Percentiles rank a stretch among this genome's conserved stretches.
Conservation (phyloP, 2,113 vertebrate genomes). For the Quiscalus mexicanus region DNA sequence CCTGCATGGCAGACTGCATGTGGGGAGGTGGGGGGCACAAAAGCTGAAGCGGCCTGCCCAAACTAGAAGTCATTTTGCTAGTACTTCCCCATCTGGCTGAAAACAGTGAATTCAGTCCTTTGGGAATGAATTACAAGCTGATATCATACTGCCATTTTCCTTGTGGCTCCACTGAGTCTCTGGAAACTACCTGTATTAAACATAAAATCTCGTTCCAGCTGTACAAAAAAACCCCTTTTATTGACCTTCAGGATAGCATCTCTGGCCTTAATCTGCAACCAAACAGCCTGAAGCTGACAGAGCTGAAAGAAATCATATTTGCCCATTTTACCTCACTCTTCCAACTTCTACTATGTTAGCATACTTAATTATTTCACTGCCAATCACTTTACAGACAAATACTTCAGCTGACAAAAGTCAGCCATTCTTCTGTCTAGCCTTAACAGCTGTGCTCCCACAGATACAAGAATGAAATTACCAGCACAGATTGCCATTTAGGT, state of each 20-base stretch:
- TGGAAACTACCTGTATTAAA: neutral
- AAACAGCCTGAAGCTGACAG: neutral
- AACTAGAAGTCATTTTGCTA: neutral
- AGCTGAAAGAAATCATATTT: neutral
- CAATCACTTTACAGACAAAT: neutral
- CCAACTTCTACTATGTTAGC: neutral
- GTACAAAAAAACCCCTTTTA: neutral
- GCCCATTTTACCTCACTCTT: neutral
- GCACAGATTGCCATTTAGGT: neutral
- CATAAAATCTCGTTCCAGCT: neutral
- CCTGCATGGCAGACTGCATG: accelerated
- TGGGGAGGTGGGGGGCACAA: neutral
- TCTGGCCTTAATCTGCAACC: neutral
- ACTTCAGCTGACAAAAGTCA: neutral
- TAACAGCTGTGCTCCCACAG: neutral
- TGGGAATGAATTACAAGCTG: neutral
- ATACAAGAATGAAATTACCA: neutral
- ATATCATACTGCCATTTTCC: neutral
- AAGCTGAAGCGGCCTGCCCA: neutral
- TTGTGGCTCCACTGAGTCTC: neutral
- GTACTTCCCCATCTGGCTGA: neutral
- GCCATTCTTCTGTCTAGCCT: neutral
- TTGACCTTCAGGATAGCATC: neutral
- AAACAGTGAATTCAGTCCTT: neutral
- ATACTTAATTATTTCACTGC: neutral